Evolutionary conservation across 2,888 invertebrate species (phyloP).

Genomic region (Scaptomyza polygonia): DNA sequence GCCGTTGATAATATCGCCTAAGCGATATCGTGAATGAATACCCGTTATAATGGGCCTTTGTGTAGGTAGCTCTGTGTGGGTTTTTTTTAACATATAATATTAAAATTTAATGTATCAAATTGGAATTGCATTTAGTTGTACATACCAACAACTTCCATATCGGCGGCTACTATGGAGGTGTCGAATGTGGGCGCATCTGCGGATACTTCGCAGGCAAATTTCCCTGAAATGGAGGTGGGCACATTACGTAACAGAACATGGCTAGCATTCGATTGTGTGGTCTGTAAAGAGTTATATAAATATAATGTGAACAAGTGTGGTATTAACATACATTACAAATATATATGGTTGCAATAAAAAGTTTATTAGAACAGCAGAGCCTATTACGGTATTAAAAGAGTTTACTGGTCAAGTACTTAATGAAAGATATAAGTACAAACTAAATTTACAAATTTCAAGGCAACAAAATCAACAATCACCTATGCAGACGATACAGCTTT

Average conservation of each 20-base stretch:
- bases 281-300: conserved; percentile 59
- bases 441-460: no score
- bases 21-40: conserved; percentile 85
- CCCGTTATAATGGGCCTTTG: conserved; percentile 86
- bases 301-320: not conserved
- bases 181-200: conserved; percentile 84
- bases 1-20: conserved; percentile 85
- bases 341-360: conserved; percentile 1
- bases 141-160: conserved; percentile 84
- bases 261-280: conserved; percentile 82
- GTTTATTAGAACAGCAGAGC: not conserved
- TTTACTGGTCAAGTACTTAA: no score
- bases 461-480: no score
- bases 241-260: conserved; percentile 82
- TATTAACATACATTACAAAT: no score
- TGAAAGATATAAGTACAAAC: no score
- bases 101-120: conserved; percentile 11
- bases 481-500: no score
- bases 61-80: conserved; percentile 84
- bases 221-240: conserved; percentile 82
- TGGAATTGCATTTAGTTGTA: conserved; percentile 5
- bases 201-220: conserved; percentile 84
- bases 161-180: conserved; percentile 81
- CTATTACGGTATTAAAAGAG: not conserved
- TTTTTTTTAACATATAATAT: not conserved